Evolutionary conservation across 2,113 vertebrate genomes (phyloP).

Genomic region (Hystrix cristata): DNA sequence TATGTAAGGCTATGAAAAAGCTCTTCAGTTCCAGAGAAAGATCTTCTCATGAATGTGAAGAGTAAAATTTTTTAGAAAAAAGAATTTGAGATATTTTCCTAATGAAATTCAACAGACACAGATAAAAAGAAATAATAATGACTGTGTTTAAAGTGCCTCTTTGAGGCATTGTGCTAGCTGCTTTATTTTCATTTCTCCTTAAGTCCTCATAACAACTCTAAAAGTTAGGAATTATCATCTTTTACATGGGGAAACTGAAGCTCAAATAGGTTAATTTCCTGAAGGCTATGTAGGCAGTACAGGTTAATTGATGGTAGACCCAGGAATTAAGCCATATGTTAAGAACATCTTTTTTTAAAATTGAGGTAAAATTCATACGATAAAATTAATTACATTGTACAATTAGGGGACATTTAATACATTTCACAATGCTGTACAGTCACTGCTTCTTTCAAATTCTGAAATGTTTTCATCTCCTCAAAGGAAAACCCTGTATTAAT

Average conservation of each 20-base stretch:
- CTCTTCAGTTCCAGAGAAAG: constrained; percentile 18
- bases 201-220: neutral
- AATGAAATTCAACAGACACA: constrained; percentile 37
- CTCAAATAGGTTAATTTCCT: constrained; percentile 51
- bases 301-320: constrained; percentile 4
- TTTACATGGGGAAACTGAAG: neutral
- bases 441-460: neutral
- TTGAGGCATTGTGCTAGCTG: constrained; percentile 11
- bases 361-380: neutral
- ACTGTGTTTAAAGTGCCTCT: neutral
- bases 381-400: neutral
- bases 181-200: constrained; percentile 59
- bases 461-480: neutral
- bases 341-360: neutral
- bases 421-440: neutral
- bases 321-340: constrained; percentile 37
- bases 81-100: constrained; percentile 21
- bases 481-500: neutral
- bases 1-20: neutral
- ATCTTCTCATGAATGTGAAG: neutral
- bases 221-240: constrained; percentile 25
- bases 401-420: neutral
- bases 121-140: constrained; percentile 23
- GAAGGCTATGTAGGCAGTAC: neutral
- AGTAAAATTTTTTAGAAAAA: constrained; percentile 39